These are phyloP conservation scores for Cuculus canorus DNA, from an alignment of 2,797 vertebrate species.

Conservation along the genomic window DNA sequence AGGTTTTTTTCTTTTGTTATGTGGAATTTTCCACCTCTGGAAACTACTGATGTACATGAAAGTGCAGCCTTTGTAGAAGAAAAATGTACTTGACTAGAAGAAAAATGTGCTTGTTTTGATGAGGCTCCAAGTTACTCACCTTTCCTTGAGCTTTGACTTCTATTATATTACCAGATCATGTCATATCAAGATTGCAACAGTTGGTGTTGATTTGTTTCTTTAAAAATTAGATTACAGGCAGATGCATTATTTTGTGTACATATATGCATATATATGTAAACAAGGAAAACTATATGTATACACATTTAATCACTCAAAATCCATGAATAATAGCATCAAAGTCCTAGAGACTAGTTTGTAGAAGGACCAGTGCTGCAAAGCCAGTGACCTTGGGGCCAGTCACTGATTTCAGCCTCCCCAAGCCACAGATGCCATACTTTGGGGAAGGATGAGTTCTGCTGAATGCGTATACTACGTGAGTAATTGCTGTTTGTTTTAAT, in stretches of 20 bases:
- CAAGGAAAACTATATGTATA: not conserved
- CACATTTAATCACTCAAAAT: not conserved
- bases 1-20: not conserved
- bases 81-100: not conserved
- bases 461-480: not conserved
- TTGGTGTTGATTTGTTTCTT: not conserved
- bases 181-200: not conserved
- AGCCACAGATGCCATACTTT: not conserved
- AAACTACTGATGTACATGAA: not conserved
- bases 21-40: not conserved
- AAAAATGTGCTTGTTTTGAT: not conserved
- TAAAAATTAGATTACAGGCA: not conserved
- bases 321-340: not conserved
- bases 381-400: not conserved
- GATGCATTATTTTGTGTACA: not conserved
- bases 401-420: fast-evolving
- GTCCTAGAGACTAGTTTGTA: not conserved
- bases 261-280: not conserved
- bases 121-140: not conserved
- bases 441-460: not conserved
- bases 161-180: not conserved
- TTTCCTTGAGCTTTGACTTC: not conserved
- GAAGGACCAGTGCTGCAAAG: not conserved
- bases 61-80: not conserved
- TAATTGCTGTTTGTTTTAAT: not conserved